These are phyloP conservation scores for Strongylocentrotus purpuratus DNA, from an alignment of 35 echinoderm and acorn worm species.

Conservation along the genomic window DNA sequence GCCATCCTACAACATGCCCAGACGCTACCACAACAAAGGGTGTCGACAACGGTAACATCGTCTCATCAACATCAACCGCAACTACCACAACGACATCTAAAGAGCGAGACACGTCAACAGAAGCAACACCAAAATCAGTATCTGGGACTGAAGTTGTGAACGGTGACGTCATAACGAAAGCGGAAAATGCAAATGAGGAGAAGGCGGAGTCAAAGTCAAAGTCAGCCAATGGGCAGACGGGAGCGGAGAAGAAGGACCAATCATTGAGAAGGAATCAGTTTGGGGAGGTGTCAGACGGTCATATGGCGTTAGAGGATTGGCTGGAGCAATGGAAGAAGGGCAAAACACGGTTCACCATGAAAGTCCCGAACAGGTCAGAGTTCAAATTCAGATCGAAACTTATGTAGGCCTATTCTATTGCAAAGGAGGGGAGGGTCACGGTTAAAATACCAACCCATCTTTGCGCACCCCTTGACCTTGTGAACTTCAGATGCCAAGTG, in stretches of 20 bases:
- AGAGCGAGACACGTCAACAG: slow-evolving; percentile 14
- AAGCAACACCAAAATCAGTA: slow-evolving; percentile 18
- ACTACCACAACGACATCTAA: neutral
- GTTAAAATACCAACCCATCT: too few species aligned
- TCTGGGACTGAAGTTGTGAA: slow-evolving; percentile 38
- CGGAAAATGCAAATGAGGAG: neutral
- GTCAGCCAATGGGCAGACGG: neutral
- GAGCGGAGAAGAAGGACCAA: neutral
- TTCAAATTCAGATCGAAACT: neutral
- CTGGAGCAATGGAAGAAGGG: slow-evolving; percentile 73
- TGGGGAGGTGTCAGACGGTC: slow-evolving; percentile 71
- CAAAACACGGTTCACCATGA: slow-evolving; percentile 80
- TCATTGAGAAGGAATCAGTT: slow-evolving; percentile 68
- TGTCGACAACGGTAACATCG: neutral
- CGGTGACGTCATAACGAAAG: neutral
- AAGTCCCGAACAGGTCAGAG: slow-evolving; percentile 70
- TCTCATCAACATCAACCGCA: neutral
- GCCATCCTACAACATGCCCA: neutral
- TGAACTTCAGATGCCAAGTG: too few species aligned
- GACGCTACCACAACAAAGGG: neutral
- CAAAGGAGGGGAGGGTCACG: too few species aligned
- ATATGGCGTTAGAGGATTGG: slow-evolving; percentile 75
- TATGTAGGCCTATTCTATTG: too few species aligned
- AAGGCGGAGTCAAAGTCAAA: neutral
- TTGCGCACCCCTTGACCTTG: too few species aligned